Evolutionary conservation across 2,888 invertebrate species (phyloP), one percentile per base, ranked within the genome.

Genomic region (Drosophila recens): DNA sequence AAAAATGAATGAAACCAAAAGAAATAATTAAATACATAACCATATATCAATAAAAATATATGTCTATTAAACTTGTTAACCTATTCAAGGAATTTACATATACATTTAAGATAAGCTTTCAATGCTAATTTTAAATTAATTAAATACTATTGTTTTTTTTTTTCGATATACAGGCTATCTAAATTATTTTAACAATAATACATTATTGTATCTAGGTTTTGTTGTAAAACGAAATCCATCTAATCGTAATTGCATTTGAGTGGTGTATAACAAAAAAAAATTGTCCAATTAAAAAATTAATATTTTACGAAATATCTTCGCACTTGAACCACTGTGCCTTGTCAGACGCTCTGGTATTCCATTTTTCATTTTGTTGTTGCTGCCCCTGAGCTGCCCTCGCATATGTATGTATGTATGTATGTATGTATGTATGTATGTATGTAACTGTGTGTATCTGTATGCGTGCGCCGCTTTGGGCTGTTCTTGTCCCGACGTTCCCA

Each of bases 331-430:
- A 83, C 87, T 83, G 84, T 84, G 73, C 61, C 67, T 57, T 57
- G 61, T 56, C 67, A 51, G 53, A 59, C 64, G 52, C 64, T 69
- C 48, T 72, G 71, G 72, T 72, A 85, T 84, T 84, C 85, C 87
- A 87, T 84, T 84, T 84, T 84, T 87, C 84, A 84, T 84, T 87
- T 87, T 84, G 87, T 87, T 79, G 63, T 58, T 72, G 67, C 57
- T 43, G 61, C 71, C 53, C 57, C 54, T 51, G 64, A 49, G 49
- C 34, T 58, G 51, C 56, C 43, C 49, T 33, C 65, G 38, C 54
- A 34, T 68, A 10, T 17, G 51, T 46, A 17, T 11, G 20, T 8
- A 20, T 52, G 51, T 30, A 9, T 30, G 40, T 38, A 36, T 45
- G 30, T 46, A 43, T 48, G 48, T 62, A 34, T 69, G 73, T 71